These are phyloP conservation scores for Cotesia typhae DNA, from an alignment of 1,140 invertebrate genomes.

Conservation along the genomic window DNA sequence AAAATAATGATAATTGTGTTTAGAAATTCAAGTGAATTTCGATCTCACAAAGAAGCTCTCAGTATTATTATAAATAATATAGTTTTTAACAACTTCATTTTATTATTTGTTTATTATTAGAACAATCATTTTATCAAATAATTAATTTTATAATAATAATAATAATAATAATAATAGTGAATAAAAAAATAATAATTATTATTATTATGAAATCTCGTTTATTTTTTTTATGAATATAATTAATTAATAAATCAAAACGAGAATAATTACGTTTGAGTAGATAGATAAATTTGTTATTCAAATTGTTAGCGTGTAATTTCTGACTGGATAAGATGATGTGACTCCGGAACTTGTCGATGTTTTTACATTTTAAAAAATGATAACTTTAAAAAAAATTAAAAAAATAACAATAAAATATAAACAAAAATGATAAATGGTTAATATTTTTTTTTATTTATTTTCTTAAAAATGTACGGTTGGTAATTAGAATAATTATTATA, in stretches of 20 bases:
- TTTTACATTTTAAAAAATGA: not conserved
- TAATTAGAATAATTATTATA: constrained; percentile 2
- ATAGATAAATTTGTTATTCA: constrained; percentile 57
- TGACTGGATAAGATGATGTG: constrained; percentile 2
- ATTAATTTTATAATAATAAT: not conserved
- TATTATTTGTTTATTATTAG: not conserved
- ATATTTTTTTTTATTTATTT: constrained; percentile 9
- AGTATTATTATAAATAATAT: constrained; percentile 23
- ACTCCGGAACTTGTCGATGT: constrained; percentile 14
- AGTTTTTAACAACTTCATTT: constrained; percentile 7
- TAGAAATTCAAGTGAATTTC: constrained; percentile 11
- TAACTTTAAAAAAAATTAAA: not conserved
- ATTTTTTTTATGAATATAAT: constrained; percentile 37
- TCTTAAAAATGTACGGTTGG: not conserved
- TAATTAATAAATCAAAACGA: constrained; percentile 26
- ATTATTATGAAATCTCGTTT: constrained; percentile 20
- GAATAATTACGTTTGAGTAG: constrained; percentile 51
- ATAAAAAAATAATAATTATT: too few species aligned
- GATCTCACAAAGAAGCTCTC: constrained; percentile 26
- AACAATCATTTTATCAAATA: not conserved
- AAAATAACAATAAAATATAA: not conserved
- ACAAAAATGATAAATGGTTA: not conserved
- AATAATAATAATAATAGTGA: too few species aligned
- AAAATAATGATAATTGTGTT: constrained; percentile 1
- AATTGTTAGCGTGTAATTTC: constrained; percentile 40